Conservation (phyloP, 1,140 invertebrate genomes). For the Brachionus manjavacas region DNA sequence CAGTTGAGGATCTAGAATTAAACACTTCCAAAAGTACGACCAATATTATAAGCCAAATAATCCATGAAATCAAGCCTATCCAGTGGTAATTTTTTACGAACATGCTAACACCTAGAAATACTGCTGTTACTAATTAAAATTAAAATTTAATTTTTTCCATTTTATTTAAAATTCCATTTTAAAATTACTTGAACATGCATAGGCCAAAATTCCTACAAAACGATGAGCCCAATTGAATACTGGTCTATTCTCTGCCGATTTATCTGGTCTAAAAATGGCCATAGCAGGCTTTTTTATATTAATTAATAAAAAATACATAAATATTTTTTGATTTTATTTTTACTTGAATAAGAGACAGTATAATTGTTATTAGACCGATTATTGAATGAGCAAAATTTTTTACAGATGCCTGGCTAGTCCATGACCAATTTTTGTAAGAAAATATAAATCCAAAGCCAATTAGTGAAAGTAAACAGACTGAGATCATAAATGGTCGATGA, state of each 20-base stretch:
- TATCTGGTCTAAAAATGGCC: slow-evolving; percentile 33
- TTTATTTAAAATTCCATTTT: not conserved
- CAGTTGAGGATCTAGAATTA: not conserved
- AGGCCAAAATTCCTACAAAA: not conserved
- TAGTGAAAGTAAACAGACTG: not conserved
- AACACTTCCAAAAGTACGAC: not conserved
- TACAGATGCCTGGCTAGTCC: not conserved
- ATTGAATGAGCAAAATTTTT: slow-evolving; percentile 8
- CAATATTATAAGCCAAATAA: not conserved
- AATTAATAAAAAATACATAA: not conserved
- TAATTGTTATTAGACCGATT: not conserved
- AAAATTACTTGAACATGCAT: not conserved
- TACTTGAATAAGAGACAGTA: slow-evolving; percentile 12
- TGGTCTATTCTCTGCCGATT: not conserved
- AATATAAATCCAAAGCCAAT: not conserved
- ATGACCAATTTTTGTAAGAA: slow-evolving; percentile 30
- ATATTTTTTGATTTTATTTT: not conserved
- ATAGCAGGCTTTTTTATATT: not conserved
- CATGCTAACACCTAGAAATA: not conserved
- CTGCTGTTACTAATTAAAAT: not conserved
- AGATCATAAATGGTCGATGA: not conserved
- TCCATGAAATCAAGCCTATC: not conserved
- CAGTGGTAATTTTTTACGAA: not conserved
- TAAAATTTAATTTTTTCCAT: not conserved
- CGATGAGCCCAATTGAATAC: slow-evolving; percentile 11